Percentiles rank a stretch among this genome's conserved stretches.
Evolutionary conservation across 2,797 vertebrate genomes (phyloP).

Genomic region (Moxostoma hubbsi): DNA sequence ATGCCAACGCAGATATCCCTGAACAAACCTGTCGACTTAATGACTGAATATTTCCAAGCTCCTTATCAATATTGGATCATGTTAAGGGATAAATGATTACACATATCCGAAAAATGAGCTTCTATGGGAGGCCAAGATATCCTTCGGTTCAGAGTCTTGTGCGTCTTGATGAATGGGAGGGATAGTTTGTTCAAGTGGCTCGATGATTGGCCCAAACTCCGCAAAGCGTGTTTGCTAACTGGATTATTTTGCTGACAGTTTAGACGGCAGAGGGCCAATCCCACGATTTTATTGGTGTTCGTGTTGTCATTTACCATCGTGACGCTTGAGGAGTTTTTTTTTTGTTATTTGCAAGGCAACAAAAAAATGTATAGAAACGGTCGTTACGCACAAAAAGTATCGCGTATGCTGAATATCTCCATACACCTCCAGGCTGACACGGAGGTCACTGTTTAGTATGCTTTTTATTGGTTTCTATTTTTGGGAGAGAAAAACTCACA

Average conservation of each 20-base stretch:
- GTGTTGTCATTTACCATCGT: conserved; percentile 37
- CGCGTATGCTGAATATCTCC: not conserved
- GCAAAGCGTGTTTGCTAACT: conserved; percentile 63
- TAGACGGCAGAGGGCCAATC: conserved; percentile 65
- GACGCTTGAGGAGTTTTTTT: no score
- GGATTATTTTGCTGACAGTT: conserved; percentile 65
- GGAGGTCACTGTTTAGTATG: not conserved
- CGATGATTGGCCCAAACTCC: conserved; percentile 68
- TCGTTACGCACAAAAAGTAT: not conserved
- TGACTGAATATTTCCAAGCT: not conserved
- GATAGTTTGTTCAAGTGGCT: conserved; percentile 71
- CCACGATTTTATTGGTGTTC: conserved; percentile 67
- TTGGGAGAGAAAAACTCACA: no score
- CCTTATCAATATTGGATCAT: conserved; percentile 42
- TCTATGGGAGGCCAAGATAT: conserved; percentile 83
- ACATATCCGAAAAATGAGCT: conserved; percentile 72
- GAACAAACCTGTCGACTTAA: conserved; percentile 14
- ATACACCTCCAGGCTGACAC: not conserved
- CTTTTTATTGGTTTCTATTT: no score
- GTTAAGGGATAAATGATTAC: conserved; percentile 32
- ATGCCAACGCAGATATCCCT: conserved; percentile 63
- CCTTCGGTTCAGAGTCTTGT: conserved; percentile 82
- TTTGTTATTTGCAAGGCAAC: no score
- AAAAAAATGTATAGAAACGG: not conserved
- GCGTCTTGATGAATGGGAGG: conserved; percentile 82